Conservation (phyloP, 2,113 vertebrate species). For the Pluvianellus socialis region DNA sequence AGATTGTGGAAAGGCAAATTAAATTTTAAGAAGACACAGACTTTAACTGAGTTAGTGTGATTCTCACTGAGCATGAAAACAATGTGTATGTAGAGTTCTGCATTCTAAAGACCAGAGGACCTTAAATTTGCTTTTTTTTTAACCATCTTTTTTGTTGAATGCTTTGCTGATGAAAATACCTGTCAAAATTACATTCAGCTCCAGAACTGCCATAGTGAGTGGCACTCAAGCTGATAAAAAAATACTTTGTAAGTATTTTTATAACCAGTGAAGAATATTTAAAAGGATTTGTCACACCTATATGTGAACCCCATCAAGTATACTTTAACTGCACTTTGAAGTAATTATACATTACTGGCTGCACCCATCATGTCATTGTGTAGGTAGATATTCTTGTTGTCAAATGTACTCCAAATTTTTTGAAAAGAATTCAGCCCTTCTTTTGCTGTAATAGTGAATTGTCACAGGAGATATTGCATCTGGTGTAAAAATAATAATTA, state of each 20-base stretch:
- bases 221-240: not conserved
- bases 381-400: slow-evolving; percentile 7
- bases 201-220: not conserved
- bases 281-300: not conserved
- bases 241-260: not conserved
- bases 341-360: slow-evolving; percentile 22
- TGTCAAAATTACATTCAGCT: not conserved
- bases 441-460: not conserved
- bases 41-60: not conserved
- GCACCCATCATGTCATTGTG: not conserved
- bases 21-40: not conserved
- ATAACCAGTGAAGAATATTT: not conserved
- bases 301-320: not conserved
- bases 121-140: not conserved
- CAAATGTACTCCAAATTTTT: not conserved
- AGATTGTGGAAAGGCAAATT: not conserved
- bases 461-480: not conserved
- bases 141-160: not conserved
- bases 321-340: not conserved
- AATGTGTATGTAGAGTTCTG: accelerated
- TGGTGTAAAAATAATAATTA: slow-evolving; percentile 15
- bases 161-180: not conserved
- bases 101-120: not conserved
- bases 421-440: not conserved
- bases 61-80: not conserved